A percentile compares a stretch with the other conserved stretches of the same genome.
Conservation (phyloP, 2,888 invertebrate species). For the Stenurella melanura region DNA sequence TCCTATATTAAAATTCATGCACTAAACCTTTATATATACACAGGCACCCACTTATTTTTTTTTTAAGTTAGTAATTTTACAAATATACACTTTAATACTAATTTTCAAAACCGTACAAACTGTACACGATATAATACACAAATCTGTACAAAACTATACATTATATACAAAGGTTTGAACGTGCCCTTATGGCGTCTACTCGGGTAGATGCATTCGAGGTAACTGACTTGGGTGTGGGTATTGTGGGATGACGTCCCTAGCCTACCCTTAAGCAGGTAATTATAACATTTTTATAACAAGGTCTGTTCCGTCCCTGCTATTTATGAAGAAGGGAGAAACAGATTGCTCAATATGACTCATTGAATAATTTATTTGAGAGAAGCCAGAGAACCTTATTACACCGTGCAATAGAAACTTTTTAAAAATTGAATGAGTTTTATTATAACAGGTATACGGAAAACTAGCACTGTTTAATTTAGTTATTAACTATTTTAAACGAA, state of each 20-base stretch:
- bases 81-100: too few species aligned
- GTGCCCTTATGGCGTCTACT: slow-evolving; percentile 28
- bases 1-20: too few species aligned
- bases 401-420: too few species aligned
- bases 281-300: slow-evolving; percentile 1
- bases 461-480: too few species aligned
- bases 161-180: slow-evolving; percentile 40
- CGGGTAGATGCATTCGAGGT: neutral
- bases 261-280: slow-evolving; percentile 5
- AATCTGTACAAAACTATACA: slow-evolving; percentile 45
- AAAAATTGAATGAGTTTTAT: too few species aligned
- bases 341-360: neutral
- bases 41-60: too few species aligned
- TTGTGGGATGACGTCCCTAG: slow-evolving; percentile 11
- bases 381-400: neutral
- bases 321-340: neutral
- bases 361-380: neutral
- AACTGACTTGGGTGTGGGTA: slow-evolving; percentile 6
- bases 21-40: too few species aligned
- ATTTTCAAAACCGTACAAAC: too few species aligned
- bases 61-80: too few species aligned
- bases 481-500: too few species aligned
- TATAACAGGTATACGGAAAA: too few species aligned
- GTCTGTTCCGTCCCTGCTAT: neutral
- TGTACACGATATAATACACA: slow-evolving; percentile 32